Conservation (phyloP, 2,888 invertebrate species). For the Chironomus riparius region DNA sequence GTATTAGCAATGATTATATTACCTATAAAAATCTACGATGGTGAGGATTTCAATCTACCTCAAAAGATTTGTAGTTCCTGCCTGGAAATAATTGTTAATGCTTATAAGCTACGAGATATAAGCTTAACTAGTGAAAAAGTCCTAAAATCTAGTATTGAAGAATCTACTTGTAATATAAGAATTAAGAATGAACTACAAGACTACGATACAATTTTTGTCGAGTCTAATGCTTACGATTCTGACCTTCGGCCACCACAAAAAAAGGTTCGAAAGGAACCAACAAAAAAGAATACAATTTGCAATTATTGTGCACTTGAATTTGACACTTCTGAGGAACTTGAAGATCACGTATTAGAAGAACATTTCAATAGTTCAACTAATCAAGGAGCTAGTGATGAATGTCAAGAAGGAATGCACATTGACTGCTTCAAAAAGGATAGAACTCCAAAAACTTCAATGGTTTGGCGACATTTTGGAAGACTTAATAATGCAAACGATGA, state of each 20-base stretch:
- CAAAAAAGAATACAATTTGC: too few species aligned
- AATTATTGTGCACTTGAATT: too few species aligned
- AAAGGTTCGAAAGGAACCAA: too few species aligned
- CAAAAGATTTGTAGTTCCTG: slow-evolving; percentile 39
- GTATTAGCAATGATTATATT: slow-evolving; percentile 8
- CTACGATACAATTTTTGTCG: neutral
- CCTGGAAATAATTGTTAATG: slow-evolving; percentile 16
- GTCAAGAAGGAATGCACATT: neutral
- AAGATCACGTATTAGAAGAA: too few species aligned
- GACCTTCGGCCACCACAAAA: neutral
- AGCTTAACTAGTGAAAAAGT: neutral
- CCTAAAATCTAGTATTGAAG: neutral
- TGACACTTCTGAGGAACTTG: too few species aligned
- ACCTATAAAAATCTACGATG: slow-evolving; percentile 32
- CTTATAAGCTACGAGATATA: neutral
- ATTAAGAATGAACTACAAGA: neutral
- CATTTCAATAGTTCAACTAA: neutral
- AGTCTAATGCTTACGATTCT: neutral
- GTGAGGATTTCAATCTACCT: slow-evolving; percentile 33
- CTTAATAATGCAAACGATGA: neutral
- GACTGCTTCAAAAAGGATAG: neutral
- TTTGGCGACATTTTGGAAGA: slow-evolving; percentile 3
- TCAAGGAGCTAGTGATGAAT: neutral
- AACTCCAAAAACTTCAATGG: neutral
- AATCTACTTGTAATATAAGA: too few species aligned